These are phyloP conservation scores for Mesochorus sp. DNA, from an alignment of 2,888 invertebrate genomes.

Conservation along the genomic window DNA sequence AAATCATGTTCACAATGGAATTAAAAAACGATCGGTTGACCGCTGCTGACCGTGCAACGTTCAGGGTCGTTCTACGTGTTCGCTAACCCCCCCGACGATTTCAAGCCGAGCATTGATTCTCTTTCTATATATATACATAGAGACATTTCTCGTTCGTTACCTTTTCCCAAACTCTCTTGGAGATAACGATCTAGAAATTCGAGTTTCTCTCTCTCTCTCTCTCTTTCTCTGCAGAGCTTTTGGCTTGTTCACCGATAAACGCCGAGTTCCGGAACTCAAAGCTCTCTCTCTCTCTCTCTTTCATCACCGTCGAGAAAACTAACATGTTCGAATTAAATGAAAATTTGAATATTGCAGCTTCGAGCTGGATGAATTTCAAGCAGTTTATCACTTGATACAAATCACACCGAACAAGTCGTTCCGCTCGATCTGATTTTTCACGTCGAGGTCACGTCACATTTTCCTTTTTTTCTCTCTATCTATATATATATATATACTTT, in stretches of 20 bases:
- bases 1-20: slow-evolving; percentile 80
- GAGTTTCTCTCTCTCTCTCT: slow-evolving; percentile 42
- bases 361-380: background rate
- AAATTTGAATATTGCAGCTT: background rate
- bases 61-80: slow-evolving; percentile 65
- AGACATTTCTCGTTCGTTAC: slow-evolving; percentile 29
- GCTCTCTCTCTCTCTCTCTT: background rate
- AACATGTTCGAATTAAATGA: background rate
- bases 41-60: slow-evolving; percentile 78
- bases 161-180: background rate
- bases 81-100: slow-evolving; percentile 39
- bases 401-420: slow-evolving; percentile 5
- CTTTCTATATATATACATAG: background rate
- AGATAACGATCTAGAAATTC: slow-evolving; percentile 44
- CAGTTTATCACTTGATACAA: background rate
- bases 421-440: slow-evolving; percentile 55
- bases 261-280: slow-evolving; percentile 22
- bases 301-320: background rate
- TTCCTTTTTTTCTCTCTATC: slow-evolving; percentile 32
- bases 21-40: slow-evolving; percentile 80
- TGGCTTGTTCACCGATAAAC: slow-evolving; percentile 26
- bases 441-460: slow-evolving; percentile 70
- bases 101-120: slow-evolving; percentile 31
- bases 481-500: slow-evolving; percentile 72
- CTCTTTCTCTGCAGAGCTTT: background rate